Percentiles rank a stretch among this genome's conserved stretches.
phyloP scores from a whole-genome alignment of 2,113 vertebrate genomes.

The Xiphophorus couchianus region DNA sequence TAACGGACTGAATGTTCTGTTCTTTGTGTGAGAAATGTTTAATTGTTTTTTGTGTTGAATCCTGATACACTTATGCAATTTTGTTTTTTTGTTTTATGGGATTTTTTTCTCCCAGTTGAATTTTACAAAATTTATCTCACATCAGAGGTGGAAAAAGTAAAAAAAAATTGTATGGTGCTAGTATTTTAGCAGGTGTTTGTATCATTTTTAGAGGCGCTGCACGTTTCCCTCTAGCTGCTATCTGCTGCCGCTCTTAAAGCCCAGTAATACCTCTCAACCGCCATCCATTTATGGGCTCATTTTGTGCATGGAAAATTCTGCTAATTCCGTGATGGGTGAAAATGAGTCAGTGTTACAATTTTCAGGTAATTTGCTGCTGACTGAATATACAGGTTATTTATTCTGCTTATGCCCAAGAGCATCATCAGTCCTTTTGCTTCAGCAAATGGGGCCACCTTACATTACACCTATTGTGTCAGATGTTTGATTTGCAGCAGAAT shows the following conservation, averaged over 20 bases:
- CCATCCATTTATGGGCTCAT: neutral
- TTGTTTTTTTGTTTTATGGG: too few relatives aligned
- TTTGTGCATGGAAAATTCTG: neutral
- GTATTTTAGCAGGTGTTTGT: too few relatives aligned
- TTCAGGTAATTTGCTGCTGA: slow-evolving; percentile 30
- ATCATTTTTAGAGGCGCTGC: neutral
- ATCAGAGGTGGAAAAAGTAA: too few relatives aligned
- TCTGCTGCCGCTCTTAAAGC: too few relatives aligned
- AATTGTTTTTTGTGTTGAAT: too few relatives aligned
- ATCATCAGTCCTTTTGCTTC: slow-evolving; percentile 22
- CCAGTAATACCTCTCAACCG: neutral
- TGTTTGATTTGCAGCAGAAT: slow-evolving; percentile 4
- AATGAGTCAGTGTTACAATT: slow-evolving; percentile 41
- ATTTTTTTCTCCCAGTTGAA: too few relatives aligned
- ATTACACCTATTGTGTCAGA: slow-evolving; percentile 9
- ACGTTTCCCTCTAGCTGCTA: neutral
- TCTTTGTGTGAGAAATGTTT: too few relatives aligned
- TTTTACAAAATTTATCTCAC: too few relatives aligned
- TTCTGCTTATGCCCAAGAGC: slow-evolving; percentile 8
- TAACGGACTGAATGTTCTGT: too few relatives aligned
- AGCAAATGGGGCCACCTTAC: slow-evolving; percentile 4
- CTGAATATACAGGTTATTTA: slow-evolving; percentile 37
- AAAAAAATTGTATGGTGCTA: too few relatives aligned
- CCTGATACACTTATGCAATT: too few relatives aligned
- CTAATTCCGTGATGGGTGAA: slow-evolving; percentile 2